phyloP scores from a whole-genome alignment of 2,113 vertebrate genomes.

The Hyla sarda region DNA sequence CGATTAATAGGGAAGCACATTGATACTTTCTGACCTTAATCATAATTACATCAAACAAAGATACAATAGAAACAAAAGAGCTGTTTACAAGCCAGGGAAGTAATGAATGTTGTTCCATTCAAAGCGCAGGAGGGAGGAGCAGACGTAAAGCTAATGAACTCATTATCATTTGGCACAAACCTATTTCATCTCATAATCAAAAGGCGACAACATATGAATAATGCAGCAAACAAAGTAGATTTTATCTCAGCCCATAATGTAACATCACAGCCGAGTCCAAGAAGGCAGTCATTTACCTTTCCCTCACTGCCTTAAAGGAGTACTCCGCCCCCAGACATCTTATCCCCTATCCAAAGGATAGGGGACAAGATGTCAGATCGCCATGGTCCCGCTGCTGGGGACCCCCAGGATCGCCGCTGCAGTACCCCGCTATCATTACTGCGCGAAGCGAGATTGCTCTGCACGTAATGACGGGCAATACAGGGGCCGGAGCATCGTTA shows the following conservation, averaged over 20 bases:
- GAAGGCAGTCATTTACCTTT: neutral
- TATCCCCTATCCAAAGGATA: too few relatives aligned
- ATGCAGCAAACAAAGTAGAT: neutral
- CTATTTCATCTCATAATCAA: slow-evolving; percentile 19
- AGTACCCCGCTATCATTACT: too few relatives aligned
- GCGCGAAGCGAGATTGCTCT: too few relatives aligned
- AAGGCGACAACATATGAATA: neutral
- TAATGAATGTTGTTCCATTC: slow-evolving; percentile 17
- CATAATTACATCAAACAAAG: slow-evolving; percentile 32
- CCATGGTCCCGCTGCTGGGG: too few relatives aligned
- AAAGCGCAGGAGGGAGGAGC: neutral
- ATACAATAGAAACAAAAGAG: slow-evolving; percentile 15
- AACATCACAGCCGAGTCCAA: neutral
- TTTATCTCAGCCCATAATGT: neutral
- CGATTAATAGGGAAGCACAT: neutral
- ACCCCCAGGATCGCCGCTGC: too few relatives aligned
- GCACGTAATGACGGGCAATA: too few relatives aligned
- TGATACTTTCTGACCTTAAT: slow-evolving; percentile 17
- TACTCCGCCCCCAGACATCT: too few relatives aligned
- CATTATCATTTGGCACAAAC: slow-evolving; percentile 33
- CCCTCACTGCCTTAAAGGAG: neutral
- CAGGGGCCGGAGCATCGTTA: too few relatives aligned
- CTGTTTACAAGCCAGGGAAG: neutral
- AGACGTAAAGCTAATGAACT: slow-evolving; percentile 22
- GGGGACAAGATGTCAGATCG: too few relatives aligned